These are phyloP conservation scores for Rhynchopsitta pachyrhyncha DNA, from an alignment of 2,113 vertebrate genomes.

Conservation along the genomic window DNA sequence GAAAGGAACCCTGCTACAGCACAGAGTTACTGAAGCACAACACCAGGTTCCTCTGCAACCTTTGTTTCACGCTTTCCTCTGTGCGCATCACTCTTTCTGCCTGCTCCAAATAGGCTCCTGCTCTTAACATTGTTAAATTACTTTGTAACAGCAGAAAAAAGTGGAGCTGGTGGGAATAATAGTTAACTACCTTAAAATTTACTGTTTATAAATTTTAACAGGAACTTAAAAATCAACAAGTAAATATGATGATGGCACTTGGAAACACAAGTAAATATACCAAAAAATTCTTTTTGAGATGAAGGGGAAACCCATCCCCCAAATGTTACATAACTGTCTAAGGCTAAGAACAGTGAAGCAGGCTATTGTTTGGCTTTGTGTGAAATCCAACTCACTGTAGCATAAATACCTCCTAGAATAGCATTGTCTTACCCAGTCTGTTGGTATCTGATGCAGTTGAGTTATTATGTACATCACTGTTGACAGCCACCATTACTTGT, in stretches of 20 bases:
- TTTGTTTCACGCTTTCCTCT: not conserved
- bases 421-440: constrained; percentile 57
- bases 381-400: not conserved
- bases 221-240: not conserved
- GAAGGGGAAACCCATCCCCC: not conserved
- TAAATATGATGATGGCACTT: not conserved
- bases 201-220: not conserved
- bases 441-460: constrained; percentile 65
- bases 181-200: not conserved
- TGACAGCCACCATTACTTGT: constrained; percentile 63
- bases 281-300: not conserved
- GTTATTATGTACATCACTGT: constrained; percentile 58
- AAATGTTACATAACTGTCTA: fast-evolving
- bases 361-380: not conserved
- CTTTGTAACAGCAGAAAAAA: not conserved
- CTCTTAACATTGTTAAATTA: not conserved
- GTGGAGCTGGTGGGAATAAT: not conserved
- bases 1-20: not conserved
- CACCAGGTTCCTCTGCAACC: not conserved
- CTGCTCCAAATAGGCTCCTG: not conserved
- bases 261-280: not conserved
- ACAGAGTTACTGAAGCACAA: not conserved
- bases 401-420: constrained; percentile 29
- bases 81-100: not conserved
- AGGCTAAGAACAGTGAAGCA: not conserved